These are phyloP conservation scores for Drosophila miranda DNA, from an alignment of 1,140 invertebrate genomes.

Conservation along the genomic window DNA sequence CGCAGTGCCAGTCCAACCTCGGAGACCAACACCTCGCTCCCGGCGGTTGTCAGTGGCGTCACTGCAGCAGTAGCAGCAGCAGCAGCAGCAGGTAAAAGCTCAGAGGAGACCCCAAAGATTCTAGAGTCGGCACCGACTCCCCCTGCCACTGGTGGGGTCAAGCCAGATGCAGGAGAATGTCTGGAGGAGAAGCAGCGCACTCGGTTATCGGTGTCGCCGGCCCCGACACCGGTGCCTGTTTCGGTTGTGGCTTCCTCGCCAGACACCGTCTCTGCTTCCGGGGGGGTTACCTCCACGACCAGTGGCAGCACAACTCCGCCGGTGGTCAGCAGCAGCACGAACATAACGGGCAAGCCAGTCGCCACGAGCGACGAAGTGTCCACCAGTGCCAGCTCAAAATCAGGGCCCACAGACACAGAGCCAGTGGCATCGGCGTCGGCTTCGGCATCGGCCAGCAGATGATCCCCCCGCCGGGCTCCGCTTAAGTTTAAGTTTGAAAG, in stretches of 20 bases:
- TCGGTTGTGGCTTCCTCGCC: constrained; percentile 33
- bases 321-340: constrained; percentile 79
- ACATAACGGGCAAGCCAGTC: constrained; percentile 19
- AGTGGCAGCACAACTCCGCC: constrained; percentile 74
- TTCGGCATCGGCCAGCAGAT: constrained; percentile 40
- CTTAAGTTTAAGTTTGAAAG: constrained; percentile 47
- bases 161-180: constrained; percentile 11
- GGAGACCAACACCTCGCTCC: constrained; percentile 53
- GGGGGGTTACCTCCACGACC: constrained; percentile 76
- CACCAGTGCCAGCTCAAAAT: constrained; percentile 57
- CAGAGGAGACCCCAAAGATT: constrained; percentile 48
- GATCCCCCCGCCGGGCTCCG: background rate
- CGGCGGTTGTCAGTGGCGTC: constrained; percentile 1
- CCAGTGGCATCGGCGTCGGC: background rate
- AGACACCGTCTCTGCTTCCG: constrained; percentile 54
- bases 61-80: constrained; percentile 31
- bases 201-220: constrained; percentile 30
- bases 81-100: constrained; percentile 53
- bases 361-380: constrained; percentile 59
- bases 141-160: background rate
- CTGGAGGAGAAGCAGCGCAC: constrained; percentile 41
- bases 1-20: constrained; percentile 61
- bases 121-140: constrained; percentile 35
- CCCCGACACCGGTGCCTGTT: constrained; percentile 12
- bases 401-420: constrained; percentile 38